Conservation (phyloP, 2,888 invertebrate genomes). For the Sepiola atlantica region DNA sequence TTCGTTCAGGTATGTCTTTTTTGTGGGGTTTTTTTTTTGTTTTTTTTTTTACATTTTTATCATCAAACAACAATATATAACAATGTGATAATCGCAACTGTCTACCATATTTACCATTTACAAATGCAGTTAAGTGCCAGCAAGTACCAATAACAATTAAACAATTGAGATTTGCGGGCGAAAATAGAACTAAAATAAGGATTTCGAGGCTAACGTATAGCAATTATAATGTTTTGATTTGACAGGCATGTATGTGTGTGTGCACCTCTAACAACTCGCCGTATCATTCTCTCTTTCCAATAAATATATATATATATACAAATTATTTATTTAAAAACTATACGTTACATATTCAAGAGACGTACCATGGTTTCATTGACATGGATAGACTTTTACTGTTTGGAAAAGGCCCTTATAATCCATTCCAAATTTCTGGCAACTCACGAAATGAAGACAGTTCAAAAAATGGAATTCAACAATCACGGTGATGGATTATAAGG, state of each 20-base stretch:
- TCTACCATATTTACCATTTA: not conserved
- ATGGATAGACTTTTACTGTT: too few species aligned
- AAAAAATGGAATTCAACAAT: too few species aligned
- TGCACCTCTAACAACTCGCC: not conserved
- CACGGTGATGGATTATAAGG: too few species aligned
- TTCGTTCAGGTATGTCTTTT: too few species aligned
- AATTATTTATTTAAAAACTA: too few species aligned
- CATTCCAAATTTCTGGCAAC: too few species aligned
- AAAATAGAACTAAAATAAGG: not conserved
- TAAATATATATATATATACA: too few species aligned
- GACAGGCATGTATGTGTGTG: not conserved
- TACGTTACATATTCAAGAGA: too few species aligned
- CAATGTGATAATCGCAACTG: not conserved
- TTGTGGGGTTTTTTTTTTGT: not conserved
- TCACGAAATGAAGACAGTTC: too few species aligned
- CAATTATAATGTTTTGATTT: not conserved
- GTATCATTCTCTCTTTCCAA: too few species aligned
- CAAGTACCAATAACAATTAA: conserved; percentile 1
- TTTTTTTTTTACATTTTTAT: not conserved
- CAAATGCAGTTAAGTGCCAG: not conserved
- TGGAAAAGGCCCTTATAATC: too few species aligned
- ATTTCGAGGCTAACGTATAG: not conserved
- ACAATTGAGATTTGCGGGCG: not conserved
- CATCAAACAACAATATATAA: conserved; percentile 1
- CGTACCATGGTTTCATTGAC: too few species aligned